A percentile compares a stretch with the other conserved stretches of the same genome.
Conservation (phyloP, 2,797 vertebrate genomes). For the Tenualosa thibaudeaui region DNA sequence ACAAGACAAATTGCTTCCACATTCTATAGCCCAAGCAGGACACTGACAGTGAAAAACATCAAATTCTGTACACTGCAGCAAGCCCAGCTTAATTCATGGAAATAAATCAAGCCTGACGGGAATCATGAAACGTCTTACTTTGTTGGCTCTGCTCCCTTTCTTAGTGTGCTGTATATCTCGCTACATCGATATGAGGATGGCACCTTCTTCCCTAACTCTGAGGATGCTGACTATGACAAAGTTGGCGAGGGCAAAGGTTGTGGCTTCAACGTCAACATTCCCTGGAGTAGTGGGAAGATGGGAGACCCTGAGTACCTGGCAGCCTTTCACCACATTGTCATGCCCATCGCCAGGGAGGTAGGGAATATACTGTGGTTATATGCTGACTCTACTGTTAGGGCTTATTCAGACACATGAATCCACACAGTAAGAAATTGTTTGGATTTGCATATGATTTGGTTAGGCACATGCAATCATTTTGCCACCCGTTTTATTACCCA, state of each 20-base stretch:
- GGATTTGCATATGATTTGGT: background rate
- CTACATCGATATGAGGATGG: slow-evolving; percentile 88
- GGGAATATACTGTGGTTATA: background rate
- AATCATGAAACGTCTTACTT: background rate
- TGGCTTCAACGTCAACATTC: slow-evolving; percentile 87
- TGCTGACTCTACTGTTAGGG: background rate
- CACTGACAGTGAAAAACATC: background rate
- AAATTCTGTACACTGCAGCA: background rate
- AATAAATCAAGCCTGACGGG: background rate
- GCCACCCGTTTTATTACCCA: background rate
- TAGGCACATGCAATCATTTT: background rate
- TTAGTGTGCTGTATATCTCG: slow-evolving; percentile 85
- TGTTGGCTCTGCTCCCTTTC: background rate
- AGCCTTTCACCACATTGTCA: slow-evolving; percentile 82
- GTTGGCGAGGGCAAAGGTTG: slow-evolving; percentile 74
- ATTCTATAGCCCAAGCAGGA: background rate
- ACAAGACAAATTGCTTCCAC: background rate
- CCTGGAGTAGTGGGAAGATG: slow-evolving; percentile 81
- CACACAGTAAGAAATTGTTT: background rate
- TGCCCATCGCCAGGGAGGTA: slow-evolving; percentile 88
- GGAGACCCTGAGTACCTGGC: slow-evolving; percentile 85
- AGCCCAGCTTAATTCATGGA: background rate
- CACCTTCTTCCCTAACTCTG: slow-evolving; percentile 83
- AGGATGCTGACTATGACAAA: slow-evolving; percentile 72
- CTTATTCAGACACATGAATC: background rate